These are phyloP conservation scores for Zaprionus davidi DNA, from an alignment of 1,140 invertebrate genomes.

Conservation along the genomic window DNA sequence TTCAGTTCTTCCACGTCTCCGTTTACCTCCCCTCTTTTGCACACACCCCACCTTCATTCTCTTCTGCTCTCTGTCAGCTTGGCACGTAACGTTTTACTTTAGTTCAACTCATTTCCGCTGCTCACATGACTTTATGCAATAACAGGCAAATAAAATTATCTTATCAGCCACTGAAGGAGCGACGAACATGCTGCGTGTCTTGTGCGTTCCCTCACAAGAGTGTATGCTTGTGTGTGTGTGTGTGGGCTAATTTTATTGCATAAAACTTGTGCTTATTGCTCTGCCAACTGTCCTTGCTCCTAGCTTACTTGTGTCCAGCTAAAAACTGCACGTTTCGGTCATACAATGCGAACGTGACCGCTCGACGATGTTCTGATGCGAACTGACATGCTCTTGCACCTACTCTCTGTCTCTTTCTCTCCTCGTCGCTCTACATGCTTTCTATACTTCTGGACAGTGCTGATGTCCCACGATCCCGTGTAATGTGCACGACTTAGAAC, in stretches of 20 bases:
- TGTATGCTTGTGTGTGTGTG: conserved; percentile 2
- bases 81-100: conserved; percentile 74
- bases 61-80: neutral
- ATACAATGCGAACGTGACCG: conserved; percentile 75
- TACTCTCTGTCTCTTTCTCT: conserved; percentile 2
- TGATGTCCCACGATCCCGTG: conserved; percentile 60
- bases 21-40: neutral
- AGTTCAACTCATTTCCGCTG: conserved; percentile 77
- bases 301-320: conserved; percentile 18
- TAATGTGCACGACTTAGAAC: conserved; percentile 68
- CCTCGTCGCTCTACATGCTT: neutral
- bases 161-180: conserved; percentile 69
- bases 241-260: conserved; percentile 77
- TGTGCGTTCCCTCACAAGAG: neutral
- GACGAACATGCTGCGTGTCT: conserved; percentile 51
- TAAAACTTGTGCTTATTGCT: conserved; percentile 79
- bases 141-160: conserved; percentile 81
- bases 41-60: neutral
- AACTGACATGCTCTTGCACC: conserved; percentile 43
- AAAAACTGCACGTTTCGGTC: conserved; percentile 78
- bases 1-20: conserved; percentile 14
- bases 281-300: conserved; percentile 33
- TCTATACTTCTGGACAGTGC: neutral
- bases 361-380: conserved; percentile 52
- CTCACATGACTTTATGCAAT: conserved; percentile 82